These are phyloP conservation scores for Passer domesticus DNA, from an alignment of 2,113 vertebrate species.

Conservation along the genomic window DNA sequence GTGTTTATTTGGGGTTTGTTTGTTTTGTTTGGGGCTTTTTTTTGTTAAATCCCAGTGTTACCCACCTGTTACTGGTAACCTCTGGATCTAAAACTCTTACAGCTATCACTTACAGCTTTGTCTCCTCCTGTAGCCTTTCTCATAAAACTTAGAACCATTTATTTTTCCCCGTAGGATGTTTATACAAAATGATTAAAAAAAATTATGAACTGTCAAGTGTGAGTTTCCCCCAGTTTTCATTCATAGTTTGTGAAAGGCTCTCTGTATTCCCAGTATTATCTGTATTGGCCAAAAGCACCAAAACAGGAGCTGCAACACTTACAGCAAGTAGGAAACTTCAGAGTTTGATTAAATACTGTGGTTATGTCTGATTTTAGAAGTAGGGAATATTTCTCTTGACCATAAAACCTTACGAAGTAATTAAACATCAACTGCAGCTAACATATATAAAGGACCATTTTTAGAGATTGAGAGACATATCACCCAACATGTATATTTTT, in stretches of 20 bases:
- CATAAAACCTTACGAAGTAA: not conserved
- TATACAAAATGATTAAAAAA: not conserved
- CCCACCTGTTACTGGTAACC: not conserved
- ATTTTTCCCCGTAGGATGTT: not conserved
- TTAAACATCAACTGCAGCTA: not conserved
- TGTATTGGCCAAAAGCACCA: not conserved
- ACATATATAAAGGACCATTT: not conserved
- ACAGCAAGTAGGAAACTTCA: not conserved
- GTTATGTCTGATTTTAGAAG: not conserved
- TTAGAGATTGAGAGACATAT: not conserved
- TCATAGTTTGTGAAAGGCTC: not conserved
- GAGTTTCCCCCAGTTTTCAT: not conserved
- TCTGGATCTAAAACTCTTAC: not conserved
- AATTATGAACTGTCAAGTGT: not conserved
- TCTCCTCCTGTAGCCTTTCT: not conserved
- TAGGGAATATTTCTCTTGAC: not conserved
- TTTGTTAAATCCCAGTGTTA: not conserved
- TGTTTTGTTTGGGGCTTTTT: not conserved
- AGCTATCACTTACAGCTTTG: not conserved
- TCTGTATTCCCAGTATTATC: not conserved
- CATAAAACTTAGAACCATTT: not conserved
- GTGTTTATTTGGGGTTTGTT: not conserved
- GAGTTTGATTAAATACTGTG: not conserved
- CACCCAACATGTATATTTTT: not conserved
- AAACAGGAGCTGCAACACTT: not conserved